phyloP scores from a whole-genome alignment of 2,113 vertebrate species.

The Panthera leo region DNA sequence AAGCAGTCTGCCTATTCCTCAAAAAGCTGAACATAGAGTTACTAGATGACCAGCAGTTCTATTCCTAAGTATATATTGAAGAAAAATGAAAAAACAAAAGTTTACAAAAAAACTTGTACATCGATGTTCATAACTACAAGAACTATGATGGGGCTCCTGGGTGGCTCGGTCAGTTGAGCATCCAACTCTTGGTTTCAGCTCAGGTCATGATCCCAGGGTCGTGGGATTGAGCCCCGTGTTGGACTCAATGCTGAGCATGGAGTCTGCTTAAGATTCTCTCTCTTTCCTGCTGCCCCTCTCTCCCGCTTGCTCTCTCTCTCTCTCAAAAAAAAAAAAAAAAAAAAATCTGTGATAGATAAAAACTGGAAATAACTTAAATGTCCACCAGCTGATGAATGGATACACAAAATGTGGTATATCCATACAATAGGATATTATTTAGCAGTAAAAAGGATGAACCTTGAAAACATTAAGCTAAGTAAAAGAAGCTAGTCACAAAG shows the following conservation, averaged over 20 bases:
- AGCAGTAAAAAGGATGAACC: background rate
- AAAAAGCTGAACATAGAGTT: background rate
- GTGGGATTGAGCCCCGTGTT: too few relatives aligned
- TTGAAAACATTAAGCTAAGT: background rate
- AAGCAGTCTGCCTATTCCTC: background rate
- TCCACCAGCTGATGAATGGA: background rate
- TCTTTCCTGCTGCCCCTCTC: too few relatives aligned
- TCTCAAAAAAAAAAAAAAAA: too few relatives aligned
- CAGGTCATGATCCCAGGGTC: too few relatives aligned
- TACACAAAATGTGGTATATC: background rate
- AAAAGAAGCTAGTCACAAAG: background rate
- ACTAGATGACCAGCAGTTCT: background rate
- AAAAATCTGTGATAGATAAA: background rate
- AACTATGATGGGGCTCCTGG: too few relatives aligned
- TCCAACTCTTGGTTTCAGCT: too few relatives aligned
- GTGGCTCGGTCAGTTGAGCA: too few relatives aligned
- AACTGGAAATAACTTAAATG: background rate
- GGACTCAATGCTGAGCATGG: too few relatives aligned
- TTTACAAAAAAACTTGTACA: background rate
- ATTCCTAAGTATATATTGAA: background rate
- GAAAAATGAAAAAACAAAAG: background rate
- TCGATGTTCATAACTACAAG: background rate
- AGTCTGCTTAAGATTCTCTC: too few relatives aligned
- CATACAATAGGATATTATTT: background rate
- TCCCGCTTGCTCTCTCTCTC: too few relatives aligned